A percentile compares a stretch with the other conserved stretches of the same genome.
Conservation (phyloP, 2,888 invertebrate species). For the Agriopis leucophaearia region DNA sequence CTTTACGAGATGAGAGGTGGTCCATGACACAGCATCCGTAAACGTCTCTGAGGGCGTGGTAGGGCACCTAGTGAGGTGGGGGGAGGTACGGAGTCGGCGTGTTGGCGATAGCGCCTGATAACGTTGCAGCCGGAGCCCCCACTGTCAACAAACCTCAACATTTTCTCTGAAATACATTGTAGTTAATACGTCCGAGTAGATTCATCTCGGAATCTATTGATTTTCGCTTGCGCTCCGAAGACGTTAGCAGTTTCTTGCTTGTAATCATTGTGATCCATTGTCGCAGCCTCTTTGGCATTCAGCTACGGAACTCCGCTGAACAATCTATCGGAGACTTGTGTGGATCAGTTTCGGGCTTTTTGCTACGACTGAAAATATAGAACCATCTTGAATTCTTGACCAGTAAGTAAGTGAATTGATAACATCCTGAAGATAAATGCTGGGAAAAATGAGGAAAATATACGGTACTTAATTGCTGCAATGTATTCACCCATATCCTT, state of each 20-base stretch:
- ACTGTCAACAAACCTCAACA: constrained; percentile 81
- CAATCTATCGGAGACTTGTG: constrained; percentile 38
- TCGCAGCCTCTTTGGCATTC: constrained; percentile 71
- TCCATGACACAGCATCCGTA: constrained; percentile 71
- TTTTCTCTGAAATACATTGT: constrained; percentile 44
- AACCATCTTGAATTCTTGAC: neutral
- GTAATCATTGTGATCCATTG: constrained; percentile 55
- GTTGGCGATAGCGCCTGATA: constrained; percentile 77
- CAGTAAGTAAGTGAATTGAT: neutral
- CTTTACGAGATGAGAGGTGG: constrained; percentile 45
- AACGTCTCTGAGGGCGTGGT: constrained; percentile 78
- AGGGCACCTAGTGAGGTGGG: constrained; percentile 62
- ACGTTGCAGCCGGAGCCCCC: constrained; percentile 66
- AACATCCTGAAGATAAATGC: neutral
- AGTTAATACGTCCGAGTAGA: constrained; percentile 30
- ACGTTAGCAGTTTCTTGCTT: constrained; percentile 48
- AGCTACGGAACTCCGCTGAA: constrained; percentile 52
- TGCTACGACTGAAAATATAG: neutral
- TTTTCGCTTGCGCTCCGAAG: constrained; percentile 67
- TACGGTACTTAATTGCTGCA: too few relatives aligned
- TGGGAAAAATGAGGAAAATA: too few relatives aligned
- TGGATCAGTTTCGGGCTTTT: constrained; percentile 32
- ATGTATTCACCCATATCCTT: too few relatives aligned
- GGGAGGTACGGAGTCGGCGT: constrained; percentile 72
- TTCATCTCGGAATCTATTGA: constrained; percentile 75